Percentiles rank a stretch among this genome's conserved stretches.
These are phyloP conservation scores for Geothlypis trichas DNA, from an alignment of 2,113 vertebrate genomes.

Conservation along the genomic window DNA sequence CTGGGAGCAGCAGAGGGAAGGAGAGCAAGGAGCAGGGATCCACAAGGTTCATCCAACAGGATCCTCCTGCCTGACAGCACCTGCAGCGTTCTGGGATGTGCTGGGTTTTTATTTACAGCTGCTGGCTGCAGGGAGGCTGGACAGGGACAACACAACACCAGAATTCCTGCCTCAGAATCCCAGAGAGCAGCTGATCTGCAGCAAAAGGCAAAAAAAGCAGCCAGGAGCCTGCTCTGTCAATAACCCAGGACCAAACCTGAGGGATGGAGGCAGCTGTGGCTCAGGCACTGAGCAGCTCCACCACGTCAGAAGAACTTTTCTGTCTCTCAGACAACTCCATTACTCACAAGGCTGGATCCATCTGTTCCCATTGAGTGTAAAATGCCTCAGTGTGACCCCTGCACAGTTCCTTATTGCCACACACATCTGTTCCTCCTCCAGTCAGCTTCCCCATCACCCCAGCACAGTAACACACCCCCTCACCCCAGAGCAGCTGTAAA, in stretches of 20 bases:
- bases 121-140: not conserved
- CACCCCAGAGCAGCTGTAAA: not conserved
- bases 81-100: fast-evolving
- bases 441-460: not conserved
- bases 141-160: not conserved
- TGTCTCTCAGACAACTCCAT: not conserved
- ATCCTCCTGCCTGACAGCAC: not conserved
- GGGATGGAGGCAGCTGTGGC: not conserved
- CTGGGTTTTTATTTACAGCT: not conserved
- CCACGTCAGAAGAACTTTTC: not conserved
- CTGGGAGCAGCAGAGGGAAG: not conserved
- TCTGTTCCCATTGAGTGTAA: not conserved
- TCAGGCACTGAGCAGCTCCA: not conserved
- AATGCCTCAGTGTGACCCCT: not conserved
- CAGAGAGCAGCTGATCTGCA: not conserved
- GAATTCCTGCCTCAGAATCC: not conserved
- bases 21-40: not conserved
- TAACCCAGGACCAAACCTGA: not conserved
- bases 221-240: not conserved
- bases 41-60: not conserved
- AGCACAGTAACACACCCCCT: not conserved
- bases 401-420: not conserved
- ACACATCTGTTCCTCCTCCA: not conserved
- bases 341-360: not conserved
- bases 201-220: not conserved